phyloP scores from a whole-genome alignment of 30 jellyfish, hydroid and myxozoan genomes.

The Chrysaora quinquecirrha region DNA sequence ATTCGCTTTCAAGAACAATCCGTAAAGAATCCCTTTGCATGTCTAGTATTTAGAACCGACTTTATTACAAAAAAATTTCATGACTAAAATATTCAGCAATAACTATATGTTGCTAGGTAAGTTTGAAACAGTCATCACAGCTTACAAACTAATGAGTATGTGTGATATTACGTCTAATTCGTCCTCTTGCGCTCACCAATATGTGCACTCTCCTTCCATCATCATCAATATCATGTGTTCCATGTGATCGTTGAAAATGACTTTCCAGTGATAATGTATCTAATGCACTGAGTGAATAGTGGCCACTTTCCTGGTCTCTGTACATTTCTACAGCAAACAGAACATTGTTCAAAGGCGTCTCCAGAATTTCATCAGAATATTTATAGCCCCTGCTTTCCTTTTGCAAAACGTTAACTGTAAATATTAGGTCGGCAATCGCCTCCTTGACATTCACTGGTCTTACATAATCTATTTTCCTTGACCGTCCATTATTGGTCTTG shows the following conservation, averaged over 20 bases:
- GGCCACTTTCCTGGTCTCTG: conserved; percentile 16
- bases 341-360: conserved; percentile 3
- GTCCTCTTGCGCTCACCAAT: conserved; percentile 10
- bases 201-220: conserved; percentile 10
- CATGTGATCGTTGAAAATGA: too few relatives aligned
- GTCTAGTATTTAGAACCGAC: too few relatives aligned
- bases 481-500: conserved; percentile 1
- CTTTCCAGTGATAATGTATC: too few relatives aligned
- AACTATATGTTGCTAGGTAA: too few relatives aligned
- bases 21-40: too few relatives aligned
- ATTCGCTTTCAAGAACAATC: too few relatives aligned
- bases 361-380: conserved; percentile 12
- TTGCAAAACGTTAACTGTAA: conserved; percentile 9
- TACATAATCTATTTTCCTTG: conserved; percentile 5
- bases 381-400: too few relatives aligned
- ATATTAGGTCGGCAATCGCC: not conserved
- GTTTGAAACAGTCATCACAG: too few relatives aligned
- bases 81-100: too few relatives aligned
- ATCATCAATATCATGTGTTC: conserved; percentile 4
- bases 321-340: conserved; percentile 12
- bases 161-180: not conserved
- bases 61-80: too few relatives aligned
- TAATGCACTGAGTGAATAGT: too few relatives aligned
- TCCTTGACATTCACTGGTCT: conserved; percentile 15
- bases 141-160: not conserved